Evolutionary conservation across 2,888 invertebrate genomes (phyloP).

Genomic region (Lingula anatina): DNA sequence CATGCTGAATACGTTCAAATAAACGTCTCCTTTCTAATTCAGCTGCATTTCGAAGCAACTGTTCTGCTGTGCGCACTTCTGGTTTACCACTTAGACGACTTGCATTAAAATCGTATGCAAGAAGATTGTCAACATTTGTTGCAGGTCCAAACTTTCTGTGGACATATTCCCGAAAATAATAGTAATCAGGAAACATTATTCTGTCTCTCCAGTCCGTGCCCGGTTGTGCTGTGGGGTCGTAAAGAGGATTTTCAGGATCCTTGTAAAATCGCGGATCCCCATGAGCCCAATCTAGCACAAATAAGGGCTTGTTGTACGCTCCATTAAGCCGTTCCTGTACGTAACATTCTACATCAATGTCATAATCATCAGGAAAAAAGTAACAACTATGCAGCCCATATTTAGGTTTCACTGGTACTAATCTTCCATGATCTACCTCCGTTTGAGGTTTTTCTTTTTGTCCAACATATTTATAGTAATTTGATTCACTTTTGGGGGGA

Average conservation of each 20-base stretch:
- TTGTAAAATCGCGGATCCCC: slow-evolving; percentile 31
- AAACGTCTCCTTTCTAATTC: too few relatives aligned
- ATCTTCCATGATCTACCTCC: neutral
- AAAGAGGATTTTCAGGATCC: slow-evolving; percentile 26
- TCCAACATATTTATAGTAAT: neutral
- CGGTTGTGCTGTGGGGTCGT: slow-evolving; percentile 15
- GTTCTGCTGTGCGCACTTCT: too few relatives aligned
- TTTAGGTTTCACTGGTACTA: neutral
- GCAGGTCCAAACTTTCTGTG: slow-evolving; percentile 14
- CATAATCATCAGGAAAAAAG: too few relatives aligned
- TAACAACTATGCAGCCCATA: neutral
- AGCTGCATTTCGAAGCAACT: too few relatives aligned
- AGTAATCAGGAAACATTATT: slow-evolving; percentile 16
- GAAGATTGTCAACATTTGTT: too few relatives aligned
- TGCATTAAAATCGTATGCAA: too few relatives aligned
- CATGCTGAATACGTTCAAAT: too few relatives aligned
- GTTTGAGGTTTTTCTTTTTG: neutral
- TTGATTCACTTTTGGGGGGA: slow-evolving; percentile 8
- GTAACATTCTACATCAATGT: slow-evolving; percentile 19
- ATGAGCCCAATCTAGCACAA: slow-evolving; percentile 19
- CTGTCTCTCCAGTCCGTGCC: slow-evolving; percentile 21
- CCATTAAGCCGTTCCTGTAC: slow-evolving; percentile 23
- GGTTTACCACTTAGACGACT: too few relatives aligned
- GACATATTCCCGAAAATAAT: slow-evolving; percentile 21
- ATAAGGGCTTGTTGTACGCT: slow-evolving; percentile 14